Evolutionary conservation across 1,140 invertebrate species (phyloP).

Genomic region (Bombus fervidus): DNA sequence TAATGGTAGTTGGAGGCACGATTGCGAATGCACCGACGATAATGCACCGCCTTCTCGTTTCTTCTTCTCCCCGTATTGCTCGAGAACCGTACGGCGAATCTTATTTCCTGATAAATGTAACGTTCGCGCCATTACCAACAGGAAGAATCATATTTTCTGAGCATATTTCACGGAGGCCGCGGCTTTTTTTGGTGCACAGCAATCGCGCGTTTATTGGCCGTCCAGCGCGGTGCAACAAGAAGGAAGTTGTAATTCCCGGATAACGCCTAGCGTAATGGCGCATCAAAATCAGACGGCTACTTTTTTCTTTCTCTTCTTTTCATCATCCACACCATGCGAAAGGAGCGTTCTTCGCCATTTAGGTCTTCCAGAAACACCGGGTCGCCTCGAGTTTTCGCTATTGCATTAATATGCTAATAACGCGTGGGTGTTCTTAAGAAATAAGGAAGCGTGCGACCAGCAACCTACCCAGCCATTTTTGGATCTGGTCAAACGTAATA

Average conservation of each 20-base stretch:
- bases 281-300: conserved; percentile 23
- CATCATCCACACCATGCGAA: background rate
- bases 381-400: conserved; percentile 22
- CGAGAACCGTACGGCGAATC: background rate
- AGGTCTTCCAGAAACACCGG: conserved; percentile 13
- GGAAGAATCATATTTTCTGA: conserved; percentile 28
- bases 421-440: conserved; percentile 51
- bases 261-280: background rate
- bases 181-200: background rate
- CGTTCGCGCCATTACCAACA: conserved; percentile 13
- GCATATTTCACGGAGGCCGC: conserved; percentile 16
- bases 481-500: conserved; percentile 18
- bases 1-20: conserved; percentile 53
- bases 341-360: background rate
- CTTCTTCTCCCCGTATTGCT: background rate
- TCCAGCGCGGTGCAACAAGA: background rate
- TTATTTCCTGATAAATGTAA: conserved; percentile 27
- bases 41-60: conserved; percentile 21
- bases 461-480: conserved; percentile 47
- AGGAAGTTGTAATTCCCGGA: conserved; percentile 36
- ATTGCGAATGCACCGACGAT: conserved; percentile 24
- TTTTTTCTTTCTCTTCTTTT: background rate
- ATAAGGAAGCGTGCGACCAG: conserved; percentile 47
- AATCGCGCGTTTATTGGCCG: background rate
- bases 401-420: conserved; percentile 61